Base-by-base conservation (phyloP, 2,113 vertebrate genomes). In the Malaclemys terrapin region DNA sequence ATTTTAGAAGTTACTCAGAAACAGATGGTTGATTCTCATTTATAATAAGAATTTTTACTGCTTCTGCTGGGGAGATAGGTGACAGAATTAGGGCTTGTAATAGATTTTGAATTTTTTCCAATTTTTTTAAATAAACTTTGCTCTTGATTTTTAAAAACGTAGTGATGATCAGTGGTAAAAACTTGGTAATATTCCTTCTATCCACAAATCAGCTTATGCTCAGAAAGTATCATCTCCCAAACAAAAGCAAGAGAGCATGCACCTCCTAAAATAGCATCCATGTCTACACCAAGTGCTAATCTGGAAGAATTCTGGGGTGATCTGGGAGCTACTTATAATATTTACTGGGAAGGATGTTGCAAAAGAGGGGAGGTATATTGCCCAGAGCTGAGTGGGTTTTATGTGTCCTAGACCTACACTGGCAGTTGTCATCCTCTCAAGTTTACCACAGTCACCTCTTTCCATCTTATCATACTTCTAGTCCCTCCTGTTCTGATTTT, bases 101-200 rank as follows among this genome's bases (percentile, higher is more conserved):
- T 92, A 89, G 81, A 50, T 86, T 95, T 96, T 95, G 84, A 96
- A 96, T 93, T 96, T 92, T 93, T 80, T 72, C 19, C 22, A 78
- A 96, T 92, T 84, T 80, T 80, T 89, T 88, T 22, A 94, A 91
- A 94, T 53, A 56, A 38, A 88, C 81, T 94, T 89, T 96, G 53
- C 57, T 88, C 87, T 89, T 85, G 19, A 91, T 90, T 82, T 0
- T 0, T 89, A 95, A 91, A 82, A 95, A 88, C 19, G 20, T 81
- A 89, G 85, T 72, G 75, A 27, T 78, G 45, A 47, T 78, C 53
- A 47, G 53, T 0, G 0, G 38, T 5, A 80, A 91, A 93, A 87
- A 76, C 27, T 45, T 31, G 85, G 83, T 80, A 82, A 62, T 29
- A 35, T 17, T 72, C 14, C 49, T 92, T 78, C 54, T 91, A 69